These are phyloP conservation scores for Spodoptera frugiperda DNA, from an alignment of 1,140 invertebrate species.

Conservation along the genomic window DNA sequence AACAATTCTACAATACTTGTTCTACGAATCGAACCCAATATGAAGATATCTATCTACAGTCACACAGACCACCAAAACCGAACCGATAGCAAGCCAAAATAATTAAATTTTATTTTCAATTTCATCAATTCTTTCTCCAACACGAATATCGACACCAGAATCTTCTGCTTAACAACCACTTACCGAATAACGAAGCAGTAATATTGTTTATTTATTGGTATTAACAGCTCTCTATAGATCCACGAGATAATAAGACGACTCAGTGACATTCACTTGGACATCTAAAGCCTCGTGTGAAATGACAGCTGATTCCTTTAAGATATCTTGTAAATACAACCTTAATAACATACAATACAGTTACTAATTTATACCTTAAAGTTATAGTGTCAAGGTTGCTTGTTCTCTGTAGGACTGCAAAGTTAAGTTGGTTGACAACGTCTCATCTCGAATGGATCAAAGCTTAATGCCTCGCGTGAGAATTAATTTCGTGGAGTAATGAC, in stretches of 20 bases:
- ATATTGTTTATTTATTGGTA: slow-evolving; percentile 35
- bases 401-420: slow-evolving; percentile 3
- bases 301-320: slow-evolving; percentile 74
- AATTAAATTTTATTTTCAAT: too few species aligned
- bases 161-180: neutral
- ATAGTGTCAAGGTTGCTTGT: slow-evolving; percentile 44
- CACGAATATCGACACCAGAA: too few species aligned
- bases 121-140: too few species aligned
- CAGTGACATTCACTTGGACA: slow-evolving; percentile 66
- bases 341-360: neutral
- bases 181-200: neutral
- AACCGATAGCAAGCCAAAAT: too few species aligned
- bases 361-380: slow-evolving; percentile 53
- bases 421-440: slow-evolving; percentile 65
- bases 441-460: slow-evolving; percentile 69
- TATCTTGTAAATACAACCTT: slow-evolving; percentile 52
- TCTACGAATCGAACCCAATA: too few species aligned
- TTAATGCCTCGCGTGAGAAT: slow-evolving; percentile 76
- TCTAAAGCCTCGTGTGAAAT: slow-evolving; percentile 73
- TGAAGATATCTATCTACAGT: too few species aligned
- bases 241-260: slow-evolving; percentile 58
- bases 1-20: too few species aligned
- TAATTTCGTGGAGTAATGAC: slow-evolving; percentile 74
- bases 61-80: too few species aligned
- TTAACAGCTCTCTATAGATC: slow-evolving; percentile 34